Conservation (phyloP, 2,888 invertebrate genomes). For the Nyleta sp. region DNA sequence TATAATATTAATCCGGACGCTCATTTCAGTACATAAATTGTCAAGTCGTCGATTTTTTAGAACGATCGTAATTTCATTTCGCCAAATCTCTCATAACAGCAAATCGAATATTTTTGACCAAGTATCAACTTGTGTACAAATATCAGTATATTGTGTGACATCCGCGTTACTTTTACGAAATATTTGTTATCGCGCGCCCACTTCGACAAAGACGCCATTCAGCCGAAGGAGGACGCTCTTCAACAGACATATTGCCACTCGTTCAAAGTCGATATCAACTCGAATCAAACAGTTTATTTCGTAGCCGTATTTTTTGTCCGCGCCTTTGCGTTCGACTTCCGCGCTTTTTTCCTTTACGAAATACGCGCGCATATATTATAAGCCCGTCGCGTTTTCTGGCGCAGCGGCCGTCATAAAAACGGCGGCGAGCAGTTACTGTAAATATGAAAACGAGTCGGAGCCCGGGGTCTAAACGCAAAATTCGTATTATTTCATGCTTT, state of each 20-base stretch:
- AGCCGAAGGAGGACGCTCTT: slow-evolving; percentile 33
- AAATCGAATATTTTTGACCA: slow-evolving; percentile 27
- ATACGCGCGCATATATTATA: slow-evolving; percentile 46
- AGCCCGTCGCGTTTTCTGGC: slow-evolving; percentile 34
- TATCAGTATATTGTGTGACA: slow-evolving; percentile 12
- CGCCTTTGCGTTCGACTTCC: slow-evolving; percentile 36
- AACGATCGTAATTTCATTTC: slow-evolving; percentile 13
- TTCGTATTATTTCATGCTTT: slow-evolving; percentile 73
- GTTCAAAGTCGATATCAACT: slow-evolving; percentile 39
- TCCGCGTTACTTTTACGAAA: slow-evolving; percentile 27
- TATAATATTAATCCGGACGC: too few species aligned
- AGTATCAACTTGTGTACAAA: slow-evolving; percentile 25
- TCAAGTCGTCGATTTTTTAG: too few species aligned
- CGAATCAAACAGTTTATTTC: slow-evolving; percentile 55
- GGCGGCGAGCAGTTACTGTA: slow-evolving; percentile 50
- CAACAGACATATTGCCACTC: slow-evolving; percentile 51
- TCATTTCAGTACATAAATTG: too few species aligned
- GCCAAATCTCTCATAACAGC: background rate
- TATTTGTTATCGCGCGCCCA: slow-evolving; percentile 31
- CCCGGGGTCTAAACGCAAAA: slow-evolving; percentile 70
- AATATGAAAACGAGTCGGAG: slow-evolving; percentile 60
- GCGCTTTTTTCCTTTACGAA: slow-evolving; percentile 19
- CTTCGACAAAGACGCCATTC: slow-evolving; percentile 31
- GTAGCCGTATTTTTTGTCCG: slow-evolving; percentile 22
- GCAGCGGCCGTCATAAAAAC: slow-evolving; percentile 46